Percentiles rank a stretch among this genome's conserved stretches.
Evolutionary conservation across 2,113 vertebrate genomes (phyloP).

Genomic region (Brienomyrus brachyistius): DNA sequence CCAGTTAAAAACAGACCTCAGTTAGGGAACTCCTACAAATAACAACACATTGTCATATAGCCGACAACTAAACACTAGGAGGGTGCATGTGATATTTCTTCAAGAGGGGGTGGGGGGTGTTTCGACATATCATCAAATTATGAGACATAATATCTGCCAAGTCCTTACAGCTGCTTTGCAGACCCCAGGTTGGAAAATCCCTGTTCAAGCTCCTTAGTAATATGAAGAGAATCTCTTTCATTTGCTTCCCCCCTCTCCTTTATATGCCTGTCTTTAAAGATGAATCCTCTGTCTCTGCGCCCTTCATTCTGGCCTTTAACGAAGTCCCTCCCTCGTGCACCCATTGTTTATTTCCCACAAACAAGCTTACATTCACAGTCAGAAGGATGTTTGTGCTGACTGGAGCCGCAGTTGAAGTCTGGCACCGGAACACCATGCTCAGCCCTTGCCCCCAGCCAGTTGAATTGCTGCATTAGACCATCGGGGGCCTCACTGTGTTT

Average conservation of each 20-base stretch:
- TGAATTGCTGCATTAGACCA: not conserved
- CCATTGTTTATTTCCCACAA: not conserved
- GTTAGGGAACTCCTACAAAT: not conserved
- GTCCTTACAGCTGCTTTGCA: not conserved
- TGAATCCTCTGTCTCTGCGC: not conserved
- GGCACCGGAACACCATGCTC: not conserved
- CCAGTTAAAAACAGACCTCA: not conserved
- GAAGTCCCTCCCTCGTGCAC: not conserved
- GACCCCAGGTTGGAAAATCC: not conserved
- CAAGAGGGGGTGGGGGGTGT: not conserved
- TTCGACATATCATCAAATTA: not conserved
- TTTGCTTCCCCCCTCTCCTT: not conserved
- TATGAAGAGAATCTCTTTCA: not conserved
- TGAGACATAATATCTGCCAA: not conserved
- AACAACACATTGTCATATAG: not conserved
- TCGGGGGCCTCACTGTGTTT: not conserved
- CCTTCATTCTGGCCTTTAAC: not conserved
- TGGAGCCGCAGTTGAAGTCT: not conserved
- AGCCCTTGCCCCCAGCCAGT: not conserved
- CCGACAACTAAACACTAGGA: not conserved
- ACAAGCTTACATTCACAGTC: not conserved
- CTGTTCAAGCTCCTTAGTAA: not conserved
- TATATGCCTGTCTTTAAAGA: not conserved
- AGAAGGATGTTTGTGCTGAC: slow-evolving; percentile 8
- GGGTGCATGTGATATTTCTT: not conserved